Evolutionary conservation across 2,113 vertebrate species (phyloP).

Genomic region (Amblyornis subalaris): DNA sequence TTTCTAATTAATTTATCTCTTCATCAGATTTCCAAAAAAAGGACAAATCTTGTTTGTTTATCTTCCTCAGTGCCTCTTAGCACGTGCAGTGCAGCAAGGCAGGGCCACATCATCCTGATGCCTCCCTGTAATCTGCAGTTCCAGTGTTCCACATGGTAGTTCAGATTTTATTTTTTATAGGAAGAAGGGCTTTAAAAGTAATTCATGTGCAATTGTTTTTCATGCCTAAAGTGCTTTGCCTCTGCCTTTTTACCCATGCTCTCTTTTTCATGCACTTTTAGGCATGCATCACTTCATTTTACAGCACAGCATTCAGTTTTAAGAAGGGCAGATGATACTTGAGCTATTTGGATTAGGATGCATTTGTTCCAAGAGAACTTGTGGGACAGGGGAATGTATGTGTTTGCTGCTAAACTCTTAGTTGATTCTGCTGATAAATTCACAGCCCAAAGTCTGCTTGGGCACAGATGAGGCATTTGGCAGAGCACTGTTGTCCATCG

Average conservation of each 20-base stretch:
- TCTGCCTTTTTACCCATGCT: neutral
- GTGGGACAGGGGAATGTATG: neutral
- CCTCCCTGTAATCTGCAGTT: neutral
- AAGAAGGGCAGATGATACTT: neutral
- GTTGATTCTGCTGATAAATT: neutral
- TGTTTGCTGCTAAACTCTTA: neutral
- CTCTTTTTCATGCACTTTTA: neutral
- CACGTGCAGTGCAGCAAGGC: accelerated
- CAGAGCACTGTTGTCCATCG: neutral
- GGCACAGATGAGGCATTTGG: neutral
- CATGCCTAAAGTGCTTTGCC: neutral
- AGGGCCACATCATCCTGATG: accelerated
- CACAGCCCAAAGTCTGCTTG: neutral
- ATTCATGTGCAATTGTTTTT: neutral
- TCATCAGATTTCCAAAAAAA: neutral
- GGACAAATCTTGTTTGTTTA: neutral
- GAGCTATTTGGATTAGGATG: neutral
- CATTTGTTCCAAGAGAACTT: neutral
- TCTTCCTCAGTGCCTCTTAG: neutral
- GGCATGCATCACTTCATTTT: neutral
- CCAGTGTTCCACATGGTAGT: accelerated
- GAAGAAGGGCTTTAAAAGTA: neutral
- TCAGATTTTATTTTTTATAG: neutral
- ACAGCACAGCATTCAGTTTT: neutral
- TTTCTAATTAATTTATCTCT: neutral